Evolutionary conservation across 2,888 invertebrate species (phyloP).

Genomic region (Orchesella flavescens): DNA sequence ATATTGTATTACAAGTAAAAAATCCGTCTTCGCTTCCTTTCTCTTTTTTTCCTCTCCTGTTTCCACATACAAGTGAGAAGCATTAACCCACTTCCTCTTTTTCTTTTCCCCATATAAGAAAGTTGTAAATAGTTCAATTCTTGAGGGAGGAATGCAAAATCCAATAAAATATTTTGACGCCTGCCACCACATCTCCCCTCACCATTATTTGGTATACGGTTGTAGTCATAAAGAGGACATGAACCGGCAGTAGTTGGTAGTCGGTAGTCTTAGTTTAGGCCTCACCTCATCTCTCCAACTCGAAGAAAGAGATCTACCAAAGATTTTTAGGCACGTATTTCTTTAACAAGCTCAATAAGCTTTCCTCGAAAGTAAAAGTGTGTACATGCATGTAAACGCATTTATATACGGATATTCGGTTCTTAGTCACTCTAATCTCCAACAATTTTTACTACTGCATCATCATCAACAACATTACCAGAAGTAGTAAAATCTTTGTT

Average conservation of each 20-base stretch:
- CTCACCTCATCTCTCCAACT: conserved; percentile 20
- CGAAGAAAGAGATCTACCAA: background rate
- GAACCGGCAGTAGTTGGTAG: conserved; percentile 19
- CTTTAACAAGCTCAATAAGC: background rate
- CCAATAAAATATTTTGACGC: conserved; percentile 51
- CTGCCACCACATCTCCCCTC: conserved; percentile 8
- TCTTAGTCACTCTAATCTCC: background rate
- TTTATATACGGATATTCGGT: no score
- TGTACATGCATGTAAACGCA: background rate
- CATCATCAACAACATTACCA: background rate
- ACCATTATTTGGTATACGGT: background rate
- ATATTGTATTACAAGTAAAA: background rate
- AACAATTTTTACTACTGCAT: background rate
- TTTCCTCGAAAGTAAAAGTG: background rate
- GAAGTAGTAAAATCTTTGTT: background rate
- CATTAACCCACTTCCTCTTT: conserved; percentile 55
- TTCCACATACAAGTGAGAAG: conserved; percentile 15
- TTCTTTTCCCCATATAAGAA: background rate
- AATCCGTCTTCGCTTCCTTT: background rate
- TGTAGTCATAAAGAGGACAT: conserved; percentile 32
- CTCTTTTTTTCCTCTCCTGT: conserved; percentile 5
- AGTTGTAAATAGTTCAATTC: conserved; percentile 44
- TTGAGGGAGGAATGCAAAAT: conserved; percentile 45
- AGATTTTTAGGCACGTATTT: background rate
- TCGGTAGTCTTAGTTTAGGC: background rate